These are phyloP conservation scores for Augochlora pura DNA, from an alignment of 1,140 invertebrate genomes.

Conservation along the genomic window DNA sequence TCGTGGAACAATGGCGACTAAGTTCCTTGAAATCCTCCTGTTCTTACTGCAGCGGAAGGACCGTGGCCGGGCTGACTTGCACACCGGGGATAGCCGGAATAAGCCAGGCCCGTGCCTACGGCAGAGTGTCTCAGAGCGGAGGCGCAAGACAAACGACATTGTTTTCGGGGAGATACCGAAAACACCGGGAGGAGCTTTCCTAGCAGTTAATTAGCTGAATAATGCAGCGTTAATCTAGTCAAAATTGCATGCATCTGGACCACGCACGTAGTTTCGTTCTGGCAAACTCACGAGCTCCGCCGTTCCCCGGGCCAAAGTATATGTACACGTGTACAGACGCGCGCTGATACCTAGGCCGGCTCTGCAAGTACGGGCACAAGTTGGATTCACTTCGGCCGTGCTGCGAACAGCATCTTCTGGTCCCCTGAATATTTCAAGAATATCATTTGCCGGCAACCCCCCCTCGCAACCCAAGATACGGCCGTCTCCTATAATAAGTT, in stretches of 20 bases:
- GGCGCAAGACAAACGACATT: conserved; percentile 67
- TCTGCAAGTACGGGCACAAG: neutral
- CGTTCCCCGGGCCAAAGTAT: conserved; percentile 45
- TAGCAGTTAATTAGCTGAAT: conserved; percentile 77
- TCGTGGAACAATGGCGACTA: neutral
- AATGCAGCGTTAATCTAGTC: conserved; percentile 77
- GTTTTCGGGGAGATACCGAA: conserved; percentile 64
- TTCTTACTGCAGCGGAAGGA: conserved; percentile 13
- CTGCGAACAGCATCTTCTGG: conserved; percentile 59
- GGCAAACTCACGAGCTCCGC: conserved; percentile 59
- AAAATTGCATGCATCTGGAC: conserved; percentile 75
- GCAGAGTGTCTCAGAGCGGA: conserved; percentile 38
- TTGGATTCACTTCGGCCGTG: conserved; percentile 43
- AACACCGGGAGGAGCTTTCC: conserved; percentile 63
- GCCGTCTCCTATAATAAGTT: neutral
- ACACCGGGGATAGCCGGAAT: conserved; percentile 1
- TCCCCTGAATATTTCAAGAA: conserved; percentile 65
- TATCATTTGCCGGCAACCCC: conserved; percentile 44
- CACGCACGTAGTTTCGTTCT: conserved; percentile 69
- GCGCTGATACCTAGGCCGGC: neutral
- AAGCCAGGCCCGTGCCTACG: conserved; percentile 44
- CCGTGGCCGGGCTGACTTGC: neutral
- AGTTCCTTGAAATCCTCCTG: conserved; percentile 10
- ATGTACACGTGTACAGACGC: conserved; percentile 5
- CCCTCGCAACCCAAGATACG: conserved; percentile 18